A percentile compares a stretch with the other conserved stretches of the same genome.
phyloP scores from a whole-genome alignment of 2,888 invertebrate genomes.

The Eucriotettix oculatus region DNA sequence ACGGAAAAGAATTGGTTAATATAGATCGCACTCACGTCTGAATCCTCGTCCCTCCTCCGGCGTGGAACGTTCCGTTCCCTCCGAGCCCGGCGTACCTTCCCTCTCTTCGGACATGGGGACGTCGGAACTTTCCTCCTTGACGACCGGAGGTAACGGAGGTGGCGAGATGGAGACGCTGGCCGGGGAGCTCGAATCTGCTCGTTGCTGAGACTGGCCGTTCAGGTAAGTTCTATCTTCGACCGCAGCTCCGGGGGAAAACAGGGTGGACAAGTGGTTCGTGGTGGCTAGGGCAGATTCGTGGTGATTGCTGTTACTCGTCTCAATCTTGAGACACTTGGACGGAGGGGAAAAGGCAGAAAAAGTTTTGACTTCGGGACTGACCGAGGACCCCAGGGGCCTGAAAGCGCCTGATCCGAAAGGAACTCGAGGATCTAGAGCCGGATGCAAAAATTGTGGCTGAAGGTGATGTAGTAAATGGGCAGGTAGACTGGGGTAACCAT shows the following conservation, averaged over 20 bases:
- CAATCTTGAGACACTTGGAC: slow-evolving; percentile 39
- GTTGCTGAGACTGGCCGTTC: slow-evolving; percentile 11
- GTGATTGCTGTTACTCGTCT: slow-evolving; percentile 21
- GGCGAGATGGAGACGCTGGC: slow-evolving; percentile 40
- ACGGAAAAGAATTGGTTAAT: background rate
- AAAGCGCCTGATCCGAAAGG: slow-evolving; percentile 42
- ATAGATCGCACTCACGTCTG: slow-evolving; percentile 25
- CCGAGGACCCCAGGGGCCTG: slow-evolving; percentile 37
- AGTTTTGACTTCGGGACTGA: slow-evolving; percentile 29
- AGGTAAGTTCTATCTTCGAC: slow-evolving; percentile 23
- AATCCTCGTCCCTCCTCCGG: slow-evolving; percentile 30
- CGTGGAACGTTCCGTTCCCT: slow-evolving; percentile 30
- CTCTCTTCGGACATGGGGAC: slow-evolving; percentile 37
- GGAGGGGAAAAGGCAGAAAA: slow-evolving; percentile 48
- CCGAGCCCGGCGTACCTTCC: slow-evolving; percentile 29
- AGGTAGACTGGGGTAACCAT: slow-evolving; percentile 40
- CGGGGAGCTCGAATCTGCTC: slow-evolving; percentile 37
- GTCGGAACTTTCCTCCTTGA: slow-evolving; percentile 37
- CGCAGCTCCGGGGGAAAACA: slow-evolving; percentile 22
- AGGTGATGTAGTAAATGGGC: slow-evolving; percentile 53
- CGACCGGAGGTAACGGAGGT: slow-evolving; percentile 27
- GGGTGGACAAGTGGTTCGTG: slow-evolving; percentile 9
- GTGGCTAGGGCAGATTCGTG: slow-evolving; percentile 8
- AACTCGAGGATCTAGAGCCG: slow-evolving; percentile 40
- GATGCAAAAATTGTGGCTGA: slow-evolving; percentile 55